Percentiles rank a stretch among this genome's conserved stretches.
Conservation (phyloP, 2,113 vertebrate genomes). For the Hippolais icterina region DNA sequence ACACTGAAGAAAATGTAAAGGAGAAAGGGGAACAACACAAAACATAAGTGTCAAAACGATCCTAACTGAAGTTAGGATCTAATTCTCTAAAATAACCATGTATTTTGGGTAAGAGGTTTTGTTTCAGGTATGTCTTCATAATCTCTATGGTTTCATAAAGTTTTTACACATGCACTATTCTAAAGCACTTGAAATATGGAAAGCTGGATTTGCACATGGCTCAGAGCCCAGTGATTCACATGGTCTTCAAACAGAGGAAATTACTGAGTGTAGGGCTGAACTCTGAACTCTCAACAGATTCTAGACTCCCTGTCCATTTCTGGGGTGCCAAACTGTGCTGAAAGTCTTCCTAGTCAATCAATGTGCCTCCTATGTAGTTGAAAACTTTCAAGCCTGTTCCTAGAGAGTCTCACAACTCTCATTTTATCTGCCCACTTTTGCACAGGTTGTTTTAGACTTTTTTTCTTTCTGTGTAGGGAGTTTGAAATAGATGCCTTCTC, state of each 20-base stretch:
- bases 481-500: background rate
- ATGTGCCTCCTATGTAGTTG: rapidly evolving
- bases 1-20: background rate
- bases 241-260: background rate
- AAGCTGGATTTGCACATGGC: background rate
- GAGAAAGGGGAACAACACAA: background rate
- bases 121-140: background rate
- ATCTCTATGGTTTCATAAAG: background rate
- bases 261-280: background rate
- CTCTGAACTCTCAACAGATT: background rate
- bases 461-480: background rate
- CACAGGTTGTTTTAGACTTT: background rate
- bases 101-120: background rate
- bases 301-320: background rate
- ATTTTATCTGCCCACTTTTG: background rate
- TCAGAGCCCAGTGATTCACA: background rate
- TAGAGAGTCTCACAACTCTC: background rate
- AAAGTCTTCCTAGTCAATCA: background rate
- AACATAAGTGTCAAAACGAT: background rate
- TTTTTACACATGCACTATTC: background rate
- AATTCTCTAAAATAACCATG: background rate
- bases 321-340: background rate
- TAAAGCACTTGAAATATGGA: background rate
- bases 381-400: background rate
- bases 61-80: background rate